Base-by-base conservation (phyloP, 2,888 invertebrate genomes). In the Dysmachus trigonus region DNA sequence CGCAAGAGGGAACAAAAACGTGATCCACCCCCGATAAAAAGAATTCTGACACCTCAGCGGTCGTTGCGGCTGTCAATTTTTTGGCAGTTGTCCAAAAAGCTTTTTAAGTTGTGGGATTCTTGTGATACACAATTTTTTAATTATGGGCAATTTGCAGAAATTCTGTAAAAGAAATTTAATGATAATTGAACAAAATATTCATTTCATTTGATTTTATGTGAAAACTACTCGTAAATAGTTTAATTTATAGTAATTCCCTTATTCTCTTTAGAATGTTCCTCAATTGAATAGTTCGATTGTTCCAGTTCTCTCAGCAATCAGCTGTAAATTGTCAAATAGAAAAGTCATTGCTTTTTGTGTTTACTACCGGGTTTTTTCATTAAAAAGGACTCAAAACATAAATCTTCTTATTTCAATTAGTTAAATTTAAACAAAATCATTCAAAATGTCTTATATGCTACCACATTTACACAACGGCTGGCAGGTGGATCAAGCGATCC, bases 381-480 rank as follows among this genome's bases (percentile, higher is more conserved):
- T 51, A 13, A 18, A 51, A 51, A 18, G 5, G 15, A n/a, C 4
- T 4, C 51, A 8, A 51, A 51, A 7, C 7, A 18, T 7, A 3
- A 18, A 5, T 51, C 10, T 27, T 22, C 0, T 8, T 62, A 10
- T 22, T 2, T 53, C 4, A 18, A 62, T 10, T 27, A 62, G 62
- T 7, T 6, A 8, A 22, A 8, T 62, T 27, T 62, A 62, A 10
- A 0, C 0, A 10, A 62, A 27, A 27, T 22, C 10, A 35, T 18
- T 18, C 90, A 95, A 90, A 88, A 99, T 99, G 99, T 99, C 99
- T 93, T 99, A 99, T 93, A 99, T 99, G 99, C 93, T 99, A 90
- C 98, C 98, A 89, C 99, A 99, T 96, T 95, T 99, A 90, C 98
- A 98, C 93, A 99, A 99, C 93, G 99, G 99, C 53, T 99, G 99